These are phyloP conservation scores for Scaeva pyrastri DNA, from an alignment of 2,888 invertebrate species.

Conservation along the genomic window DNA sequence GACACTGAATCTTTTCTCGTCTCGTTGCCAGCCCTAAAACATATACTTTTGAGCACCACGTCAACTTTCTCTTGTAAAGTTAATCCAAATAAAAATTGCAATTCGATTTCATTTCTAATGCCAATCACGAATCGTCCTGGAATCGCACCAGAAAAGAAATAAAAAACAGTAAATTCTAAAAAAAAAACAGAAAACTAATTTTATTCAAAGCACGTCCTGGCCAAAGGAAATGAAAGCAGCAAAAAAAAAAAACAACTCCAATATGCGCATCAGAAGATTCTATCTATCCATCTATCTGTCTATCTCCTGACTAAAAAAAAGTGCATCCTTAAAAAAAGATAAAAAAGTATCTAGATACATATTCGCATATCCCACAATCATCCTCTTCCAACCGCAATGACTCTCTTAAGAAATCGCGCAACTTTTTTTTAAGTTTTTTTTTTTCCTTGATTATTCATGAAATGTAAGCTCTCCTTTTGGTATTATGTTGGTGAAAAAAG, in stretches of 20 bases:
- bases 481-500: neutral
- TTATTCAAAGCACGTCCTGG: slow-evolving; percentile 60
- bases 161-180: slow-evolving; percentile 2
- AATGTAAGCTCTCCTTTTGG: slow-evolving; percentile 10
- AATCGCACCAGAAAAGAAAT: slow-evolving; percentile 25
- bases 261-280: slow-evolving; percentile 17
- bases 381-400: slow-evolving; percentile 14
- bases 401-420: slow-evolving; percentile 26
- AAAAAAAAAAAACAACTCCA: neutral
- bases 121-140: slow-evolving; percentile 60
- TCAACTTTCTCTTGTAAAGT: slow-evolving; percentile 46
- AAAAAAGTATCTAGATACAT: slow-evolving; percentile 2
- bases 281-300: neutral
- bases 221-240: neutral
- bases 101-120: slow-evolving; percentile 62
- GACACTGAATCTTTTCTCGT: no score
- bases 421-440: neutral
- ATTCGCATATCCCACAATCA: neutral
- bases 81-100: slow-evolving; percentile 51
- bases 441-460: slow-evolving; percentile 39
- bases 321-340: slow-evolving; percentile 31
- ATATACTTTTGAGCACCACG: slow-evolving; percentile 40
- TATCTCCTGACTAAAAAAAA: neutral
- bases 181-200: neutral
- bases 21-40: no score